These are phyloP conservation scores for Etia nguti DNA, from an alignment of 2,113 vertebrate genomes.

Conservation along the genomic window DNA sequence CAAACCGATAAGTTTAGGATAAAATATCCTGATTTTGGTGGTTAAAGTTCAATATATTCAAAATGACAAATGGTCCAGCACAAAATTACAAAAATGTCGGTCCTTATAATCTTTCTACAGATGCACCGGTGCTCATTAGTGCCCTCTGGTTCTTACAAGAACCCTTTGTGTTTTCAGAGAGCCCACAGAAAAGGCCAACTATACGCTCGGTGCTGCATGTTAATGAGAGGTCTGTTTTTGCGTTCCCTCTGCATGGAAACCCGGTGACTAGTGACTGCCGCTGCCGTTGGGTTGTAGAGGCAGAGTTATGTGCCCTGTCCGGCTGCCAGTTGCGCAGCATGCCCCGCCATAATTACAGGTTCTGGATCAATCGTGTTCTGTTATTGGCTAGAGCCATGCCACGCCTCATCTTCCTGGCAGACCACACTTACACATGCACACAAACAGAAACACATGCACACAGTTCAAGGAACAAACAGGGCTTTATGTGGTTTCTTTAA, in stretches of 20 bases:
- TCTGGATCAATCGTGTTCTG: neutral
- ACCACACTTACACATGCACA: neutral
- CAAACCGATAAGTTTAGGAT: neutral
- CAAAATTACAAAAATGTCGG: neutral
- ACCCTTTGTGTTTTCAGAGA: neutral
- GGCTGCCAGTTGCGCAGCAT: conserved; percentile 40
- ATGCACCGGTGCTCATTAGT: neutral
- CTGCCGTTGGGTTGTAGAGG: neutral
- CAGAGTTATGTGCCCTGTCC: neutral
- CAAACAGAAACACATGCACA: neutral
- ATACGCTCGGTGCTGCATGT: neutral
- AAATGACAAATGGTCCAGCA: neutral
- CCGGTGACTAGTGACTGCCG: neutral
- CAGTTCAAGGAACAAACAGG: conserved; percentile 22
- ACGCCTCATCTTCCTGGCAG: conserved; percentile 17
- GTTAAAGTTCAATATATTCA: neutral
- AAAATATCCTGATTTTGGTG: neutral
- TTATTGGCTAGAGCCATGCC: conserved; percentile 11
- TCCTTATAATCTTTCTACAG: neutral
- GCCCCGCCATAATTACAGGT: conserved; percentile 43
- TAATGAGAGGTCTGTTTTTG: conserved; percentile 30
- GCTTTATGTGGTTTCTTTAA: conserved; percentile 42
- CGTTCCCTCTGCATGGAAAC: conserved; percentile 7
- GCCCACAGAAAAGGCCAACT: neutral
- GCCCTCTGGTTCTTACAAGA: neutral